Base-by-base conservation (phyloP, 2,888 invertebrate genomes). In the Drosophila pegasa region DNA sequence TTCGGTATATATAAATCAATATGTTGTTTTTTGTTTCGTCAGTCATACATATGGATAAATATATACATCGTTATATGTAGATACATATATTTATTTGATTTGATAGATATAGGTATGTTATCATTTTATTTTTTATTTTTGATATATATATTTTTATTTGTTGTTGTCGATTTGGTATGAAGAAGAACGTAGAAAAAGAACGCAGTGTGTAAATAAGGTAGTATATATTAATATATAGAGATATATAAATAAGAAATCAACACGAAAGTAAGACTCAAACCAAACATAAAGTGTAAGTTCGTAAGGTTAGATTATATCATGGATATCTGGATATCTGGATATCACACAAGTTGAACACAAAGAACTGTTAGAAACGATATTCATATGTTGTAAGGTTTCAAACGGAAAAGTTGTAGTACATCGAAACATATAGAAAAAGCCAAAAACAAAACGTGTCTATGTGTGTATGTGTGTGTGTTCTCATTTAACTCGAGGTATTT, bases 141-240 rank as follows among this genome's bases (percentile, higher is more conserved):
- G 45, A 55, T 58, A 62, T 54, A 75, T 61, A 25, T 60, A 43
- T 60, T 50, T 43, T 68, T 64, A 52, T 27, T 76, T 70, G 72
- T 77, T 80, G 72, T 77, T 76, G 75, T 76, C 72, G 67, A 75
- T 78, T 83, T 86, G 76, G 78, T 83, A 82, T 82, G 82, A 82
- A 82, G 82, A 85, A 81, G 85, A 81, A 85, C 86, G 82, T 86
- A 86, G 82, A 80, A 86, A 86, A 82, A 82, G 82, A 82, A 86
- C 82, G 86, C 80, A 82, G 82, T 83, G 82, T 86, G 81, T 75
- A 86, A 84, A 81, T 78, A 81, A 87, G 78, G 79, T 83, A 66
- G 80, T 79, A 78, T 75, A 64, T 62, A 55, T 70, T 65, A 51
- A 59, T 62, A 71, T 71, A 59, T 71, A 65, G 57, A 65, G 51